Conservation (phyloP, 2,113 vertebrate species). For the Caranx ignobilis region DNA sequence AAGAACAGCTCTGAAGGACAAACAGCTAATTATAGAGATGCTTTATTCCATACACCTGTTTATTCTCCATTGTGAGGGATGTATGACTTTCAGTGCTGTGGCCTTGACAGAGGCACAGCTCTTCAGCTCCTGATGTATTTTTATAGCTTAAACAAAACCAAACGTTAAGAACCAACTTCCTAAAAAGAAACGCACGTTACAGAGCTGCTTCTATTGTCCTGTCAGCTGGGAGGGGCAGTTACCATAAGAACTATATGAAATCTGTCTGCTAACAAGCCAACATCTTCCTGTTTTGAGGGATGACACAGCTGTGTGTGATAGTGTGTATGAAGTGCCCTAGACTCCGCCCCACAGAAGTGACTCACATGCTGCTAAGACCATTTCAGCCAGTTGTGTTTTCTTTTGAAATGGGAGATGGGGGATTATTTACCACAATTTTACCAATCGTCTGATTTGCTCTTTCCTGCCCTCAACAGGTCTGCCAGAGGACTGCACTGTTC, state of each 20-base stretch:
- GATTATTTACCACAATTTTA: background rate
- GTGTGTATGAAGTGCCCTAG: slow-evolving; percentile 13
- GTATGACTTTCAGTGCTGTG: background rate
- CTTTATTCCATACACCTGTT: slow-evolving; percentile 50
- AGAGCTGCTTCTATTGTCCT: slow-evolving; percentile 28
- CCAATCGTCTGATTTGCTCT: slow-evolving; percentile 32
- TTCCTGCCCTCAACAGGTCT: slow-evolving; percentile 84
- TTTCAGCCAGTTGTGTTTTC: background rate
- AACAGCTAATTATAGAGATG: slow-evolving; percentile 33
- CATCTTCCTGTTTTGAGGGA: slow-evolving; percentile 72
- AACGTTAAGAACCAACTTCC: slow-evolving; percentile 61
- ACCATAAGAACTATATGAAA: slow-evolving; percentile 41
- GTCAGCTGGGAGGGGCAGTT: slow-evolving; percentile 19
- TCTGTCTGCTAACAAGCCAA: slow-evolving; percentile 20
- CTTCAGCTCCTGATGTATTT: slow-evolving; percentile 3
- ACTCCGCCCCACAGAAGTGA: slow-evolving; percentile 20
- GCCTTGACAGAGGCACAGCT: slow-evolving; percentile 19
- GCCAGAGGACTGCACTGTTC: slow-evolving; percentile 89
- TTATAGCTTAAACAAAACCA: slow-evolving; percentile 23
- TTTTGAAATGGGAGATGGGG: background rate
- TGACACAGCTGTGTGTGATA: slow-evolving; percentile 43
- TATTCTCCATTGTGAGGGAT: slow-evolving; percentile 13
- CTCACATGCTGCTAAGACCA: background rate
- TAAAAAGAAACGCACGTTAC: slow-evolving; percentile 36
- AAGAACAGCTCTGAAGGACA: slow-evolving; percentile 9